Percentiles rank a stretch among this genome's conserved stretches.
phyloP scores from a whole-genome alignment of 2,888 invertebrate genomes.

The Pinctada fucata region DNA sequence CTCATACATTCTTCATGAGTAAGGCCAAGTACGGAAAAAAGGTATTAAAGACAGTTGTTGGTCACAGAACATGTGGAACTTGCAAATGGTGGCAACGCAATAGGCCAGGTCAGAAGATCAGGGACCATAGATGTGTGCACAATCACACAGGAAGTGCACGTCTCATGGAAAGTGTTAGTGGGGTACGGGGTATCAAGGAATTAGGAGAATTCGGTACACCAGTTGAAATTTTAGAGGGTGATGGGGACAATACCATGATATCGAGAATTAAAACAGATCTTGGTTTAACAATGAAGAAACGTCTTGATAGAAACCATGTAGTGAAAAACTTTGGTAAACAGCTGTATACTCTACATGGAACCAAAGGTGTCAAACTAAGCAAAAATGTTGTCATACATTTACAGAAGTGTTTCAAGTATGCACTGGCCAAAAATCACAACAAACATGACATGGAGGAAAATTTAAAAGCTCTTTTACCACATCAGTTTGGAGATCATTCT shows the following conservation, averaged over 20 bases:
- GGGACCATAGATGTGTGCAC: constrained; percentile 24
- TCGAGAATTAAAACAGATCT: constrained; percentile 24
- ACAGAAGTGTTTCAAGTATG: constrained; percentile 37
- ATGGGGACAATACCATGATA: constrained; percentile 32
- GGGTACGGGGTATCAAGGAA: constrained; percentile 13
- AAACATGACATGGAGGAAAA: constrained; percentile 31
- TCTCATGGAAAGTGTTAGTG: constrained; percentile 27
- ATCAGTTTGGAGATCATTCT: constrained; percentile 40
- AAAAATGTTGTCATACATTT: constrained; percentile 29
- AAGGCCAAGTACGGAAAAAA: constrained; percentile 13
- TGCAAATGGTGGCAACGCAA: constrained; percentile 26
- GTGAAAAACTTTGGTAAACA: constrained; percentile 29
- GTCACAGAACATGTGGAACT: constrained; percentile 11
- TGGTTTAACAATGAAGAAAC: constrained; percentile 30
- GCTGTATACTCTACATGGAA: constrained; percentile 21
- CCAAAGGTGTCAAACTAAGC: constrained; percentile 28
- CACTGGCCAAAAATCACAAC: constrained; percentile 37
- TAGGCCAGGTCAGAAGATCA: constrained; percentile 4
- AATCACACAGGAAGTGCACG: constrained; percentile 31
- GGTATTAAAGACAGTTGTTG: constrained; percentile 20
- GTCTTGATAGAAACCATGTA: constrained; percentile 29
- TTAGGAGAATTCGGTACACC: constrained; percentile 15
- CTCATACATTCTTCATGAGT: constrained; percentile 26
- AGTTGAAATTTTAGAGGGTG: constrained; percentile 27
- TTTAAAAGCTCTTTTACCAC: constrained; percentile 34